Percentiles rank a stretch among this genome's conserved stretches.
Conservation (phyloP, 2,113 vertebrate genomes). For the Epinephelus moara region DNA sequence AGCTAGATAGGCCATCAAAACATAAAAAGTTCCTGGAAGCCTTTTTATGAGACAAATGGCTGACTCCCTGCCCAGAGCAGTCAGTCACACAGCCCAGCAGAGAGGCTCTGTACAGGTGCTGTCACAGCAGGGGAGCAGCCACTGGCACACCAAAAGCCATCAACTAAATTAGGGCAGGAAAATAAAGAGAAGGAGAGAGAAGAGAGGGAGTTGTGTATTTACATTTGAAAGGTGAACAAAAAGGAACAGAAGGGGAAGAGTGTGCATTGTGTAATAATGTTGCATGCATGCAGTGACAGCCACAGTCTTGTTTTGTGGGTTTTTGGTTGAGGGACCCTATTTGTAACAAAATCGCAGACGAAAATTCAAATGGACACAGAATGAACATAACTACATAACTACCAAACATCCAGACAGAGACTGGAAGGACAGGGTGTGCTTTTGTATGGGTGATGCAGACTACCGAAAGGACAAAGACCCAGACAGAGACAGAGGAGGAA, state of each 20-base stretch:
- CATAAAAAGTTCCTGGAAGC: neutral
- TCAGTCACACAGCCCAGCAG: constrained; percentile 44
- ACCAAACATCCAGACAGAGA: neutral
- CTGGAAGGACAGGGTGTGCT: neutral
- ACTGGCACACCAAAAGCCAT: constrained; percentile 46
- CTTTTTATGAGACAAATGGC: constrained; percentile 8
- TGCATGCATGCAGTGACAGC: neutral
- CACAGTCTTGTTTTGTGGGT: neutral
- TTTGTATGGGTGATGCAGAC: constrained; percentile 3
- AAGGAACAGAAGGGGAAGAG: constrained; percentile 11
- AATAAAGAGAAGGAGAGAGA: neutral
- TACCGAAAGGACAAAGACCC: constrained; percentile 16
- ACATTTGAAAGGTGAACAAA: neutral
- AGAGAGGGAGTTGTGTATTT: neutral
- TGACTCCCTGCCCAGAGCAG: constrained; percentile 45
- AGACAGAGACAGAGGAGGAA: constrained; percentile 3
- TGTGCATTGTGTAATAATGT: neutral
- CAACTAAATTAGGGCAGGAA: constrained; percentile 36
- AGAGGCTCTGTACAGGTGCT: constrained; percentile 50
- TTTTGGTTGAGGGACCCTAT: neutral
- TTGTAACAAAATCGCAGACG: neutral
- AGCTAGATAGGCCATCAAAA: constrained; percentile 5
- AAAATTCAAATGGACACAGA: constrained; percentile 9
- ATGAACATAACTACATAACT: neutral
- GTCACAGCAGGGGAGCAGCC: constrained; percentile 41